Evolutionary conservation across 2,113 vertebrate species (phyloP).

Genomic region (Amphiprion percula): DNA sequence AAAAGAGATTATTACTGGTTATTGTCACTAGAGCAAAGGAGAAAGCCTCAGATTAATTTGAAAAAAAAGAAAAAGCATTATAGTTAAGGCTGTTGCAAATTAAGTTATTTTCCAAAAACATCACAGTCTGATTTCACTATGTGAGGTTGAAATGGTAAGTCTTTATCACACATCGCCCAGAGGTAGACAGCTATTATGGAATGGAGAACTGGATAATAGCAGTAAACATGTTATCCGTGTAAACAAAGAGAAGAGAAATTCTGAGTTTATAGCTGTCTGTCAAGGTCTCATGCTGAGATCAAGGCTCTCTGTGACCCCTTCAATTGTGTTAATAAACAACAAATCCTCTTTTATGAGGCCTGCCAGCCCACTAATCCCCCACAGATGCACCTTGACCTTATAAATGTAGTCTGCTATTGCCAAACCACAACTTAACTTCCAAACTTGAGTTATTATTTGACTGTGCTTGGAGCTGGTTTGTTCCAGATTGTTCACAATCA

Average conservation of each 20-base stretch:
- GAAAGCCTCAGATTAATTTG: background rate
- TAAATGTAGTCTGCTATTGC: slow-evolving; percentile 37
- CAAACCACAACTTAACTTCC: slow-evolving; percentile 36
- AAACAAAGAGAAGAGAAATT: slow-evolving; percentile 5
- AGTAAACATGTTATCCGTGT: background rate
- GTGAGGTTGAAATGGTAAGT: too few species aligned
- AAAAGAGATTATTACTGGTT: background rate
- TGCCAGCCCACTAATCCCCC: slow-evolving; percentile 45
- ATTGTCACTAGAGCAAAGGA: background rate
- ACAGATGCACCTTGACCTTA: slow-evolving; percentile 61
- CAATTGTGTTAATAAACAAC: slow-evolving; percentile 54
- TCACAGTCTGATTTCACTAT: too few species aligned
- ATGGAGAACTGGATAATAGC: too few species aligned
- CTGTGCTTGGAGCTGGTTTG: slow-evolving; percentile 5
- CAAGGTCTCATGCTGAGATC: slow-evolving; percentile 7
- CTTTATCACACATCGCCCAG: too few species aligned
- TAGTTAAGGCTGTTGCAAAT: too few species aligned
- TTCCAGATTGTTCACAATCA: slow-evolving; percentile 21
- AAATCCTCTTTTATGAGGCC: slow-evolving; percentile 45
- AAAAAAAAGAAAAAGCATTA: too few species aligned
- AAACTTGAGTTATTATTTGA: slow-evolving; percentile 29
- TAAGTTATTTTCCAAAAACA: too few species aligned
- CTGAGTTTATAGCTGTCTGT: background rate
- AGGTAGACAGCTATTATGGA: too few species aligned
- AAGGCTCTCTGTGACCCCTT: slow-evolving; percentile 21